Evolutionary conservation across 2,113 vertebrate species (phyloP), one percentile per base, ranked within the genome.

Genomic region (Dipodomys merriami): DNA sequence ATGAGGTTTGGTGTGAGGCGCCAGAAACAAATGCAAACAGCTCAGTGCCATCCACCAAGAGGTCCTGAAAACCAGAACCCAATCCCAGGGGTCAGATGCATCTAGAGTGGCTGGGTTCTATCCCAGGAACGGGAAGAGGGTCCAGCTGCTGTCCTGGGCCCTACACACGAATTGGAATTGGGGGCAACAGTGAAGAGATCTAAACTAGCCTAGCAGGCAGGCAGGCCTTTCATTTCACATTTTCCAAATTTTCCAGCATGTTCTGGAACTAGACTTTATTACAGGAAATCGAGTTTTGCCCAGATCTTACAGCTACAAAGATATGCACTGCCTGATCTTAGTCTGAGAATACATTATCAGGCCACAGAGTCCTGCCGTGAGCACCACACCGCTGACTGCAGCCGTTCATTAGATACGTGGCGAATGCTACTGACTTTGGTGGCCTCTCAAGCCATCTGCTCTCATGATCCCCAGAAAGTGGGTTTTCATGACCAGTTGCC

Each of bases 371-470:
- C 49, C 33, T 33, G 6, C 74, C 13, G 6, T 7, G 25, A 16
- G 57, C 20, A 39, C 49, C 8, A 1, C 30, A 46, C 27, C 35
- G 89, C 33, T 6, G 5, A 23, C 53, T 7, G 18, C 6, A 44
- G 65, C 16, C 69, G 0, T 39, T 6, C 30, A 2, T 5, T 16
- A 8, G 91, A 39, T 62, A 25, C 49, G 5, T 5, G 1, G 83
- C 57, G 74, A 68, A 16, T 13, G 30, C 10, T 39, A 69, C 13
- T 30, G 30, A 22, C 78, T n/a, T 35, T 44, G 16, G 83, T 69
- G 83, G 73, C 46, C 22, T 90, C 60, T 15, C 39, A 84, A 73
- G 46, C 64, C 65, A 84, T 90, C 84, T 84, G 80, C 86, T 83
- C 27, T 86, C 81, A 65, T 78, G 67, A 44, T 62, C 53, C 25